Conservation (phyloP, 2,888 invertebrate species). For the Aquatica leii region DNA sequence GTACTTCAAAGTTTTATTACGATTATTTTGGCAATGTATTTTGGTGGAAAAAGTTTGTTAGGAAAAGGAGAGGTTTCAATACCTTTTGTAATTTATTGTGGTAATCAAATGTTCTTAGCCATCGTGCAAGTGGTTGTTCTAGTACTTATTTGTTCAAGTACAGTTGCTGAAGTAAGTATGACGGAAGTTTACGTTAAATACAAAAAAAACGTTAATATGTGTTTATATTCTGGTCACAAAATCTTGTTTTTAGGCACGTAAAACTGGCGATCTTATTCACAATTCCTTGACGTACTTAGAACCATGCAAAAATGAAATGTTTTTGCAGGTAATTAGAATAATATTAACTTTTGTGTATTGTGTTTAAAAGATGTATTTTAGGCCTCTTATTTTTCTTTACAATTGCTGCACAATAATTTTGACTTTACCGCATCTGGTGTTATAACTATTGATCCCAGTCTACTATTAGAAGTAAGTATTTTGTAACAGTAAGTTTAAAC, state of each 20-base stretch:
- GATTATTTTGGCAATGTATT: constrained; percentile 14
- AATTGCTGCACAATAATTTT: constrained; percentile 27
- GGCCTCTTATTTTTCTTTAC: constrained; percentile 27
- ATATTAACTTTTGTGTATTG: not conserved
- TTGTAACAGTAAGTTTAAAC: not conserved
- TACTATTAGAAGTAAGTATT: constrained; percentile 17
- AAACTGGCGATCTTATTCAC: constrained; percentile 19
- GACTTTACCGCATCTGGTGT: constrained; percentile 28
- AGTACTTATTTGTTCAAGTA: constrained; percentile 12
- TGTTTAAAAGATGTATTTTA: constrained; percentile 15
- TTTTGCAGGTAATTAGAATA: constrained; percentile 5
- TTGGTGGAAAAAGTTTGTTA: constrained; percentile 10
- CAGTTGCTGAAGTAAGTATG: constrained; percentile 12
- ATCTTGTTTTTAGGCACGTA: constrained; percentile 11
- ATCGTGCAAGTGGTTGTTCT: not conserved
- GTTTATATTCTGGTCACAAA: too few relatives aligned
- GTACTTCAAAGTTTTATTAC: constrained; percentile 13
- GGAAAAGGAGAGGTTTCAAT: not conserved
- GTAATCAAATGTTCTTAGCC: constrained; percentile 5
- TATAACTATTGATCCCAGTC: constrained; percentile 24
- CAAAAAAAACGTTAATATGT: too few relatives aligned
- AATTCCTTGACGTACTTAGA: not conserved
- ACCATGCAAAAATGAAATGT: constrained; percentile 12
- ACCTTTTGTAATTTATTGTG: constrained; percentile 3
- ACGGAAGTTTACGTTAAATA: not conserved